Base-by-base conservation (phyloP, 2,888 invertebrate species). In the Serripes groenlandicus region DNA sequence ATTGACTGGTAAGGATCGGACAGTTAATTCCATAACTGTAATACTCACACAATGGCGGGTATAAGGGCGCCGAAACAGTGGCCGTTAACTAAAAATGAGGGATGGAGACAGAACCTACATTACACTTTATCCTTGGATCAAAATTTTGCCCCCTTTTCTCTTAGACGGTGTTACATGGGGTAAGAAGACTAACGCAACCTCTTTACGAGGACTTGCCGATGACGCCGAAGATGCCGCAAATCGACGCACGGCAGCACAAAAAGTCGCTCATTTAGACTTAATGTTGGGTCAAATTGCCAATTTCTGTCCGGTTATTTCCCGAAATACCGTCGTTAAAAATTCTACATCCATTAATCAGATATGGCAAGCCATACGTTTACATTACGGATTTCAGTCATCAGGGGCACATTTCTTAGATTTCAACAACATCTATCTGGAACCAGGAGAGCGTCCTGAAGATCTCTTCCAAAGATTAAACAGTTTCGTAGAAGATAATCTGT, bases 401-500 rank as follows among this genome's bases (percentile, higher is more conserved):
- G 35, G 71, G 28, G 56, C 81, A 70, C 37, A 87, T 58, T 85
- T 88, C 32, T 15, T 86, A 1, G 83, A 88, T 42, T 82, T 84
- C 34, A 69, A 70, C 21, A 42, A 68, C 23, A 80, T 89, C 18
- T 30, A 80, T 5, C 73, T 87, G 15, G 76, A 83, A 35, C 81
- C 83, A 0, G 77, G 73, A 34, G 88, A 88, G 71, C 42, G 83
- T 9, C 85, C 85, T 3, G 89, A 84, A 18, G n/a, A n/a, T n/a
- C n/a, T n/a, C 1, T 87, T 35, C 62, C 88, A 88, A 35, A 37
- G 85, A 7, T 35, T 88, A 15, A 75, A 35, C n/a, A 62, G 52
- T 54, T 84, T 86, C 23, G 68, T 83, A 0, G 86, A 85, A 35
- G 84, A 86, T 56, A 89, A 84, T 30, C 62, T 88, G n/a, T 70